Evolutionary conservation across 2,113 vertebrate genomes (phyloP).

Genomic region (Myotis yumanensis): DNA sequence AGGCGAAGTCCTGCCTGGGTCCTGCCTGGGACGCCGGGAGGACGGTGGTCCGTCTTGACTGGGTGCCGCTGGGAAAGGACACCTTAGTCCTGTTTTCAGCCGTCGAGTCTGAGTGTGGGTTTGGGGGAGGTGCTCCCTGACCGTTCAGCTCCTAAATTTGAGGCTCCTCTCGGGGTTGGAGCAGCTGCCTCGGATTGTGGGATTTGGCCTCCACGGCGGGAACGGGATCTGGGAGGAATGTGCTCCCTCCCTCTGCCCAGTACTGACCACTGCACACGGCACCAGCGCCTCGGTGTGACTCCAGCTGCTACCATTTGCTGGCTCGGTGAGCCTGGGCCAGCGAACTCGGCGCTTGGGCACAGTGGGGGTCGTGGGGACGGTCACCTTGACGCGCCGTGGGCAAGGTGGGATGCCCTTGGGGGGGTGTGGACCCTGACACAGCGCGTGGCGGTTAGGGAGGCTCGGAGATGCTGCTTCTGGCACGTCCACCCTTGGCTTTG

Average conservation of each 20-base stretch:
- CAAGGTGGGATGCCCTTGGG: not conserved
- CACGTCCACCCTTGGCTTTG: not conserved
- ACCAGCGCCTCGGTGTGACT: not conserved
- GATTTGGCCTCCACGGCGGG: not conserved
- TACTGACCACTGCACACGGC: no score
- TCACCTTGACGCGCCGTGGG: rapidly evolving
- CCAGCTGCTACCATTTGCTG: no score
- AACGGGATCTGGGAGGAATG: not conserved
- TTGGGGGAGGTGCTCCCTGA: not conserved
- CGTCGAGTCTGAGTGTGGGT: not conserved
- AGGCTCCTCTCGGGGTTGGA: not conserved
- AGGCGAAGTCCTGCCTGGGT: not conserved
- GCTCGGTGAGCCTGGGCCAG: not conserved
- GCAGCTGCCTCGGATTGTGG: not conserved
- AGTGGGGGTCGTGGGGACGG: rapidly evolving
- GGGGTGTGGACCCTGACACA: rapidly evolving
- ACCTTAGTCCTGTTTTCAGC: not conserved
- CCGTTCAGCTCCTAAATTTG: not conserved
- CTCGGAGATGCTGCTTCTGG: not conserved
- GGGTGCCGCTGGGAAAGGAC: not conserved
- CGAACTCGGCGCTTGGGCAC: not conserved
- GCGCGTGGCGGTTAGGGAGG: rapidly evolving
- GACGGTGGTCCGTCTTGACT: no score
- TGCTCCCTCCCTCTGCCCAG: not conserved
- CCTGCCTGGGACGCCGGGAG: rapidly evolving